These are phyloP conservation scores for Girardinus metallicus DNA, from an alignment of 2,797 vertebrate species.

Conservation along the genomic window DNA sequence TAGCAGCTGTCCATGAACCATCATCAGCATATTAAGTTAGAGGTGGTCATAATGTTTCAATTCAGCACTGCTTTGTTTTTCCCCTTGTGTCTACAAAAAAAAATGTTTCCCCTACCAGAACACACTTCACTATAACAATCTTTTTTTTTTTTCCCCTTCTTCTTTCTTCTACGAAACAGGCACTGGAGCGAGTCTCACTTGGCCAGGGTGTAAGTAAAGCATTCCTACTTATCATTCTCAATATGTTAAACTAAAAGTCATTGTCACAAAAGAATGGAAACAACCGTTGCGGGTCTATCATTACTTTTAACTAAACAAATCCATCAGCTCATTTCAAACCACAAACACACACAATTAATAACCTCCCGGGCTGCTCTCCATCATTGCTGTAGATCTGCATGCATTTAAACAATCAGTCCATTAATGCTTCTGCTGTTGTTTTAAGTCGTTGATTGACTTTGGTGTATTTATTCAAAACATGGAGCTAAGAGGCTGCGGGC, in stretches of 20 bases:
- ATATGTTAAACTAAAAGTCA: conserved; percentile 12
- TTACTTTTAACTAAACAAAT: conserved; percentile 38
- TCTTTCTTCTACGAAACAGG: conserved; percentile 60
- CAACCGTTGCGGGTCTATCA: conserved; percentile 7
- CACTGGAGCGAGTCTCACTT: conserved; percentile 79
- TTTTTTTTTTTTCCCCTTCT: conserved; percentile 3
- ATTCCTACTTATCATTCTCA: conserved; percentile 8
- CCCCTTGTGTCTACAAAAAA: neutral
- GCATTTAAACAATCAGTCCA: conserved; percentile 37
- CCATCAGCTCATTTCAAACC: conserved; percentile 16
- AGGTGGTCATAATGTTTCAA: neutral
- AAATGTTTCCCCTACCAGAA: neutral
- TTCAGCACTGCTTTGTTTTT: neutral
- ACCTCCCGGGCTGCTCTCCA: conserved; percentile 7
- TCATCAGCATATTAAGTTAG: neutral
- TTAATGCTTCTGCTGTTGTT: conserved; percentile 51
- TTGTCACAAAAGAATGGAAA: conserved; percentile 18
- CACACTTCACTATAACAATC: conserved; percentile 5
- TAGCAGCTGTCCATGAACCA: neutral
- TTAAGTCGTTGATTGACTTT: conserved; percentile 44
- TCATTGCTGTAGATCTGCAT: conserved; percentile 23
- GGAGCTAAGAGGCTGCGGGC: conserved; percentile 31
- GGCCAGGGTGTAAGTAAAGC: conserved; percentile 80
- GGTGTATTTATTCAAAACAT: conserved; percentile 57
- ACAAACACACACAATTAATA: conserved; percentile 10